Percentiles rank a stretch among this genome's conserved stretches.
These are phyloP conservation scores for Oophaga pumilio DNA, from an alignment of 2,113 vertebrate genomes.

Conservation along the genomic window DNA sequence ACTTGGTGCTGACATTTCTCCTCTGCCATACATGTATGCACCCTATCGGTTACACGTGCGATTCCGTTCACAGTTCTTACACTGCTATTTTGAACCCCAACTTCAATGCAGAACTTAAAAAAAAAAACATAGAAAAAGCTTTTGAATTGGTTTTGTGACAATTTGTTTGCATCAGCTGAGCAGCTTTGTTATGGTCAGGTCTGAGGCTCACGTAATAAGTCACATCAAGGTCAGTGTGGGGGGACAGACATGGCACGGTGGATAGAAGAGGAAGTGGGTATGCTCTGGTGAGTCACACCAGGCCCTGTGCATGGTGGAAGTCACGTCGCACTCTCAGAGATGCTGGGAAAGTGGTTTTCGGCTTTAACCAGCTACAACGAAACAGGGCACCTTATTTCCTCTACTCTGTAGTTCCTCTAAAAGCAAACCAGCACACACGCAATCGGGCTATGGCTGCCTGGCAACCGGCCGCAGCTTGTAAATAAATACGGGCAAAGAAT, in stretches of 20 bases:
- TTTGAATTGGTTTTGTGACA: neutral
- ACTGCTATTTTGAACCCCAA: neutral
- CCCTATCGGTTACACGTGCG: too few species aligned
- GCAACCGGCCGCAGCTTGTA: neutral
- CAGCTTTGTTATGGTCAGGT: slow-evolving; percentile 31
- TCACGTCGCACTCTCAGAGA: slow-evolving; percentile 76
- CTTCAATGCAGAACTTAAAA: neutral
- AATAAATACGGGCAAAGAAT: neutral
- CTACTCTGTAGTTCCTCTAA: slow-evolving; percentile 65
- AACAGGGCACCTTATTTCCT: slow-evolving; percentile 79
- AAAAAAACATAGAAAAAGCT: too few species aligned
- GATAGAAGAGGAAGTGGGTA: slow-evolving; percentile 53
- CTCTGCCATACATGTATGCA: neutral
- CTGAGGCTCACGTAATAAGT: slow-evolving; percentile 24
- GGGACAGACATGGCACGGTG: slow-evolving; percentile 50
- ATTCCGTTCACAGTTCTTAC: too few species aligned
- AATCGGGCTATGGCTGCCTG: slow-evolving; percentile 13
- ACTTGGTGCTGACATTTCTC: too few species aligned
- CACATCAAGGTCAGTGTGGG: slow-evolving; percentile 42
- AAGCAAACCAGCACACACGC: slow-evolving; percentile 62
- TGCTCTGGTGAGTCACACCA: slow-evolving; percentile 50
- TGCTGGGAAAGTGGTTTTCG: slow-evolving; percentile 75
- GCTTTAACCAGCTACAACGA: slow-evolving; percentile 76
- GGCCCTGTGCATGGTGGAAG: slow-evolving; percentile 65
- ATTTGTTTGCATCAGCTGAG: neutral